Base-by-base conservation (phyloP, 1,140 invertebrate genomes). In the Gerris buenoi region DNA sequence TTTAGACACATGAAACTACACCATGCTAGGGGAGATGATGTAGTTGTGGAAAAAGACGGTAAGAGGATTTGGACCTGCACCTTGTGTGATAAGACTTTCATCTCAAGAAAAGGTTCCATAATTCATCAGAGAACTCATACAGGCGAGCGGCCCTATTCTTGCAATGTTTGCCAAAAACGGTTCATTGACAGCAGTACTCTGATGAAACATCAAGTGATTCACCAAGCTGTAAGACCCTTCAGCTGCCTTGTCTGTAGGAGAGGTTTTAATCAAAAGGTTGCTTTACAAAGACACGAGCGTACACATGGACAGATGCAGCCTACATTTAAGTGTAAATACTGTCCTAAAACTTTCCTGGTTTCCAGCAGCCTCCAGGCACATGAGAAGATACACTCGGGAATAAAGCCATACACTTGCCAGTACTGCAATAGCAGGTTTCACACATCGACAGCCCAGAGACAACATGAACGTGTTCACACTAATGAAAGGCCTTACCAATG, bases 391-490 rank as follows among this genome's bases (percentile, higher is more conserved):
- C 73, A 74, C 62, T 69, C 69, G 0, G 72, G 72, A 0, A 69
- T 71, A 1, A 71, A 71, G 46, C 71, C 71, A 5, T 73, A 71
- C 56, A 66, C 66, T 25, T 74, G 73, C 57, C 58, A 65, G 57
- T 68, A 70, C 63, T 70, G 72, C 62, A 66, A 63, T 22, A 88
- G 62, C 28, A 65, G 65, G n/a, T 71, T 68, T 58, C 70, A 71
- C 27, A 70, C 69, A 5, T 65, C 65, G 1, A 70, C 67, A 14
- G 66, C 70, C 71, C 74, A 88, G 2, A 87, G 86, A 71, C 87
- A 87, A 5, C 87, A 89, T 71, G 76, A 85, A 23, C 75, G 86
- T 5, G 86, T 85, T 13, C 89, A 91, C 70, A 89, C 88, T 0
- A 83, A 84, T 1, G 83, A 86, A 68, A 72, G 82, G 57, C 86